Evolutionary conservation across 2,797 vertebrate species (phyloP).

Genomic region (Pachyuromys duprasi): DNA sequence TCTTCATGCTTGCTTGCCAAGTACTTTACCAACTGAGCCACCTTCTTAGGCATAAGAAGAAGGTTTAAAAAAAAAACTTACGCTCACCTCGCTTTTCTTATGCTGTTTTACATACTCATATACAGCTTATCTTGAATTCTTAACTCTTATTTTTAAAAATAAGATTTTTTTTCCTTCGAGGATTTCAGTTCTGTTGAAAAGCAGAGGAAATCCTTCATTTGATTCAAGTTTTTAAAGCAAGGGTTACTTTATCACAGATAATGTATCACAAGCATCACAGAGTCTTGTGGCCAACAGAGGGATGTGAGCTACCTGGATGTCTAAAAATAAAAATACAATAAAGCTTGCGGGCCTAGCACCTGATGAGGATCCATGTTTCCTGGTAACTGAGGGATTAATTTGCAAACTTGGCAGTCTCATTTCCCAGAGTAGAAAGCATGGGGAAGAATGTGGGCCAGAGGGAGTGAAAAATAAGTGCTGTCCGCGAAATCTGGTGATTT

Average conservation of each 20-base stretch:
- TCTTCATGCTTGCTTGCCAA: neutral
- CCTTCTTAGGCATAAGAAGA: neutral
- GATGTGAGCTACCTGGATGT: rapidly evolving
- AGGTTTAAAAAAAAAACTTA: neutral
- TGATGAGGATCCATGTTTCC: neutral
- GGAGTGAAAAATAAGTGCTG: neutral
- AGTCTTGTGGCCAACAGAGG: neutral
- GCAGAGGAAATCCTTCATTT: neutral
- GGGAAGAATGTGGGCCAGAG: neutral
- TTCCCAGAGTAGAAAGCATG: neutral
- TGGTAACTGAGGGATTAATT: neutral
- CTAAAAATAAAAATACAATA: too few relatives aligned
- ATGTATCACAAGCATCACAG: neutral
- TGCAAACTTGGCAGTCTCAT: neutral
- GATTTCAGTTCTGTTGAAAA: slow-evolving; percentile 31
- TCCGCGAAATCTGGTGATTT: neutral
- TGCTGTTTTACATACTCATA: neutral
- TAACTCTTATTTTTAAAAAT: slow-evolving; percentile 28
- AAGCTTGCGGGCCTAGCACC: neutral
- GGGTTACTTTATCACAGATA: neutral
- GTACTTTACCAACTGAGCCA: neutral
- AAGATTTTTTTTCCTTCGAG: slow-evolving; percentile 42
- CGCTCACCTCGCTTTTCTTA: neutral
- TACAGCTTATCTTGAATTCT: neutral
- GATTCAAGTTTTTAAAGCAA: neutral